Evolutionary conservation across 2,113 vertebrate species (phyloP).

Genomic region (Eulacestoma nigropectus): DNA sequence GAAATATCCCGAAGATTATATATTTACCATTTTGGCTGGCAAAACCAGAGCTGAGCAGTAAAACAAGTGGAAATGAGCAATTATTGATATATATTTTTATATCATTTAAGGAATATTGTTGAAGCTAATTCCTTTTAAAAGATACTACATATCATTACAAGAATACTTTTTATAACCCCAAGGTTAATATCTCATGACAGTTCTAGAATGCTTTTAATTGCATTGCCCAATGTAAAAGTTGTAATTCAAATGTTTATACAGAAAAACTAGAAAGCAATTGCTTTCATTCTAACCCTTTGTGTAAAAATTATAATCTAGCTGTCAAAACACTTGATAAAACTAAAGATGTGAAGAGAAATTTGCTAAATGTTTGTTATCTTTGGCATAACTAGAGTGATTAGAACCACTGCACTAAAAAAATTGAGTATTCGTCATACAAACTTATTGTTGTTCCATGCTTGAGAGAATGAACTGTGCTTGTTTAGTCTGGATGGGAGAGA

Average conservation of each 20-base stretch:
- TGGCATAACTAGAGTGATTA: slow-evolving; percentile 12
- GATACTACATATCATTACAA: background rate
- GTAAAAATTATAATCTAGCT: slow-evolving; percentile 1
- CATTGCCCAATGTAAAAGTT: background rate
- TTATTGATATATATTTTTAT: background rate
- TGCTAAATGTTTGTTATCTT: slow-evolving; percentile 37
- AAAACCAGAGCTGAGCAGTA: background rate
- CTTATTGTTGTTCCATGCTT: background rate
- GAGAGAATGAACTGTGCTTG: background rate
- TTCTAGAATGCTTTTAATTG: background rate
- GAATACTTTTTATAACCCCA: background rate
- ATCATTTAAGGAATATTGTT: background rate
- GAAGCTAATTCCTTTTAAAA: background rate
- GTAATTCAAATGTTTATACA: background rate
- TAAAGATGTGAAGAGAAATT: background rate
- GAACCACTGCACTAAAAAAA: background rate
- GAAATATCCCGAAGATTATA: background rate
- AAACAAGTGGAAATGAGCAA: background rate
- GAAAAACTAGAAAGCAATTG: background rate
- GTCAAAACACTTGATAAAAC: slow-evolving; percentile 39
- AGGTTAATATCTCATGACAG: background rate
- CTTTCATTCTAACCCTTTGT: background rate
- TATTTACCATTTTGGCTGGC: background rate
- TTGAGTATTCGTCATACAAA: slow-evolving; percentile 13
- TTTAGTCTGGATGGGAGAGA: slow-evolving; percentile 30